These are phyloP conservation scores for human DNA, from an alignment of 2,113 vertebrate species.

Conservation along the genomic window GRCh38 chr3:32179501-32180000, in stretches of 20 bases:
- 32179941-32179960: neutral
- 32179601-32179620: neutral
- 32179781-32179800: neutral
- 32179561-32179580: neutral
- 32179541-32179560: neutral
- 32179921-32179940: neutral
- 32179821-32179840: accelerated
- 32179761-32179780: neutral
- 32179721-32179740: neutral
- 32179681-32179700: neutral
- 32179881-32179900: neutral
- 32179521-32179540: neutral
- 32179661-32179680: no score
- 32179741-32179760: neutral
- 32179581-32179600: neutral
- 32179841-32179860: neutral
- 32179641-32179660: neutral
- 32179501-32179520: neutral
- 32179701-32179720: neutral
- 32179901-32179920: neutral
- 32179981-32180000: neutral
- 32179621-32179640: neutral
- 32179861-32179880: neutral
- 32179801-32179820: neutral
- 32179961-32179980: neutral